Base-by-base conservation (phyloP, 2,797 vertebrate genomes). In the Coregonus suidteri region DNA sequence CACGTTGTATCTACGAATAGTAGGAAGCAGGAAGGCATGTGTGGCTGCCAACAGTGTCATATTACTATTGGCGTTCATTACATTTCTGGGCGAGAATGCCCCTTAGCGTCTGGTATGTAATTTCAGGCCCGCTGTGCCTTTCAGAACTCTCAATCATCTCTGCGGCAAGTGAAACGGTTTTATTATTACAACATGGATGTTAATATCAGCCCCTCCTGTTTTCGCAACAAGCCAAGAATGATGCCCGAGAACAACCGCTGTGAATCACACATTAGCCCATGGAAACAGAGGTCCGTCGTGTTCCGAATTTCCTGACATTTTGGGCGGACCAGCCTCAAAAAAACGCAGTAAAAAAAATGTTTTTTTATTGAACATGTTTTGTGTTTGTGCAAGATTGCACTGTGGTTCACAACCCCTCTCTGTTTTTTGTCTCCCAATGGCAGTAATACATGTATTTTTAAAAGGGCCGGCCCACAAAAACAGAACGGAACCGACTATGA, bases 181-280 rank as follows among this genome's bases (percentile, higher is more conserved):
- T 93, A 90, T 94, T 93, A 90, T 93, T 93, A 90, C 89, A 90
- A 80, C 68, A 54, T 74, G 77, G 90, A 90, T 90, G 90, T 91
- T 91, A 91, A 92, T 91, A 94, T 91, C 89, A 93, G 89, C 89
- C 89, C 87, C 87, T 65, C 51, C 79, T 87, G 87, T 85, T 86
- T 93, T 88, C 88, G n/a, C 88, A 64, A 84, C 83, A 75, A 59
- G 79, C 83, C 84, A 88, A 87, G 84, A 91, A 89, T 91, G 91
- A 91, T 93, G 86, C 81, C 79, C 75, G 31, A 54, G 71, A 87
- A 89, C 91, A 90, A n/a, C 90, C 83, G 84, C 79, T 76, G 85
- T 5, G 77, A 81, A 85, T 86, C 83, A 85, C 87, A 79, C 71
- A 79, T n/a, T n/a, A n/a, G n/a, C 81, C 84, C 82, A 83, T 84